phyloP scores from a whole-genome alignment of 2,113 vertebrate species.

The Arizona elegans region DNA sequence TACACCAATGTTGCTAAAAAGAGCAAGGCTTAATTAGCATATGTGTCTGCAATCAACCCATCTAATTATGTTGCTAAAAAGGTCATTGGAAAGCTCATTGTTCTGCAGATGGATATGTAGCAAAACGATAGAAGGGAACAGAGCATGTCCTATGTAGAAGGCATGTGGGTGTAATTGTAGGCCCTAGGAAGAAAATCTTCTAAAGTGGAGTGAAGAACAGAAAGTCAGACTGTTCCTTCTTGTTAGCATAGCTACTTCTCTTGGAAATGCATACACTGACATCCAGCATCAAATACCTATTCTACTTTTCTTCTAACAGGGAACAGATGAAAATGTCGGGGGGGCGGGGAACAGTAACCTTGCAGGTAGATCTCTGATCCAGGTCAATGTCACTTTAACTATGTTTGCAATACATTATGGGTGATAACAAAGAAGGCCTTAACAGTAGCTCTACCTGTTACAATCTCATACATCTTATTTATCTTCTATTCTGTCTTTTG shows the following conservation, averaged over 20 bases:
- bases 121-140: neutral
- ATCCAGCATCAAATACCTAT: neutral
- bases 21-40: neutral
- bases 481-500: neutral
- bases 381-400: neutral
- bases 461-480: neutral
- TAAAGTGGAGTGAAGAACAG: neutral
- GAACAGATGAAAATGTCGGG: neutral
- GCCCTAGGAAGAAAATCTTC: neutral
- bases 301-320: neutral
- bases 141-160: neutral
- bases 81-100: slow-evolving; percentile 12
- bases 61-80: slow-evolving; percentile 20
- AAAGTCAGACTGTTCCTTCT: neutral
- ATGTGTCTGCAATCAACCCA: slow-evolving; percentile 1
- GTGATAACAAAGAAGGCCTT: neutral
- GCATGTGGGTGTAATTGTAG: neutral
- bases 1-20: slow-evolving; percentile 14
- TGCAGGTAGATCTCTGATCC: neutral
- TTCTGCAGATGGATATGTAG: neutral
- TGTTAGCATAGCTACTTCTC: neutral
- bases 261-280: neutral
- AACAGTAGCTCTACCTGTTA: neutral
- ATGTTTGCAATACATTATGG: neutral
- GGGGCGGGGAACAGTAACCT: neutral